These are phyloP conservation scores for Cliona cf. orientalis DNA, from an alignment of 37 sponge, comb jelly and placozoan species.

Conservation along the genomic window DNA sequence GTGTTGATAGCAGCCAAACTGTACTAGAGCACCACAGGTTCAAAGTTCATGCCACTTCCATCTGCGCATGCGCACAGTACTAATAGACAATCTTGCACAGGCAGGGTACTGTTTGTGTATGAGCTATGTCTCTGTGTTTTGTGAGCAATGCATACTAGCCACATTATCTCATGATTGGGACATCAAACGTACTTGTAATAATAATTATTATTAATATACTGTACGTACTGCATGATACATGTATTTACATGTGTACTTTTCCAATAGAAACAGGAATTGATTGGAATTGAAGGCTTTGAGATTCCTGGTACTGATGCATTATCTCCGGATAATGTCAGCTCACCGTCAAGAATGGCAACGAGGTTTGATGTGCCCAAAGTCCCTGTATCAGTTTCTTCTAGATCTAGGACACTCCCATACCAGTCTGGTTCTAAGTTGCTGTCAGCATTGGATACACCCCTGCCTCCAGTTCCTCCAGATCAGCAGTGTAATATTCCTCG, in stretches of 20 bases:
- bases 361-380: not conserved
- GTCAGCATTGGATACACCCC: conserved; percentile 9
- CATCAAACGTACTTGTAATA: no score
- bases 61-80: no score
- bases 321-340: not conserved
- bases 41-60: no score
- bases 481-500: not conserved
- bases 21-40: no score
- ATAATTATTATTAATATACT: no score
- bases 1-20: no score
- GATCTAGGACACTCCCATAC: conserved; percentile 2
- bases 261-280: not conserved
- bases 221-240: not conserved
- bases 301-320: not conserved
- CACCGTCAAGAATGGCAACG: not conserved
- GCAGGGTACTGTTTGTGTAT: no score
- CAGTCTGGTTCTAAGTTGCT: not conserved
- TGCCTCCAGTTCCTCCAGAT: conserved; percentile 7
- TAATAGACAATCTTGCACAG: no score
- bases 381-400: not conserved
- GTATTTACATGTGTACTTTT: not conserved
- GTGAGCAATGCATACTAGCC: no score
- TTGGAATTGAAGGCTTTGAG: not conserved
- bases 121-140: no score
- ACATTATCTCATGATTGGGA: no score